Percentiles rank a stretch among this genome's conserved stretches.
Conservation (phyloP, 2,113 vertebrate genomes). For the Caranx melampygus region DNA sequence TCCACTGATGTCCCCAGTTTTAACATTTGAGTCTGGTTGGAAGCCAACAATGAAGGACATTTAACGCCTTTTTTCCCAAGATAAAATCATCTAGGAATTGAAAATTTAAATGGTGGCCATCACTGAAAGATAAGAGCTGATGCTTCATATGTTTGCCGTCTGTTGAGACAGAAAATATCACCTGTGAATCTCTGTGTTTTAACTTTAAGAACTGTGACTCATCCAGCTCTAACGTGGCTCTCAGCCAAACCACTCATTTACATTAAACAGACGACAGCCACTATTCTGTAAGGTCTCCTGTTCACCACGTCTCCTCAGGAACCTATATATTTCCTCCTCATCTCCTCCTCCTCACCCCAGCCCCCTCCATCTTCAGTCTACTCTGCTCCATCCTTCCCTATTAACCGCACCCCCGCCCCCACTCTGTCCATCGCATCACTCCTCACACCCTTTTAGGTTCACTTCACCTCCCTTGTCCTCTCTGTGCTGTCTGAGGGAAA, state of each 20-base stretch:
- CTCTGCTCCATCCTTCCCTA: conserved; percentile 20
- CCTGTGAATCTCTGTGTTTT: neutral
- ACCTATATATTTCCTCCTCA: neutral
- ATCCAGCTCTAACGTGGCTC: neutral
- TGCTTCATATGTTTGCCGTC: too few relatives aligned
- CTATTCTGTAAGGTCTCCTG: neutral
- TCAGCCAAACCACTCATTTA: conserved; percentile 4
- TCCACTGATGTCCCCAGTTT: conserved; percentile 14
- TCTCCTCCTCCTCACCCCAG: neutral
- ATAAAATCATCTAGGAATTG: neutral
- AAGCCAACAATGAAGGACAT: neutral
- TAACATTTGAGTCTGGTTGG: conserved; percentile 11
- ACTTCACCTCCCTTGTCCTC: conserved; percentile 45
- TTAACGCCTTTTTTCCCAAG: neutral
- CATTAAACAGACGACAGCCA: neutral
- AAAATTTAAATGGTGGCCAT: too few relatives aligned
- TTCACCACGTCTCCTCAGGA: neutral
- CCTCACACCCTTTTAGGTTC: conserved; percentile 45
- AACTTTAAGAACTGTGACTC: neutral
- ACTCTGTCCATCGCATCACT: conserved; percentile 17
- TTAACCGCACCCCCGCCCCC: conserved; percentile 19
- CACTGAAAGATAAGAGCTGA: too few relatives aligned
- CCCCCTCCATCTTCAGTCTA: neutral
- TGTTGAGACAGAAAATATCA: neutral
- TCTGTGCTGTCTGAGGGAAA: conserved; percentile 11